These are phyloP conservation scores for Pterois miles DNA, from an alignment of 2,797 vertebrate genomes.

Conservation along the genomic window DNA sequence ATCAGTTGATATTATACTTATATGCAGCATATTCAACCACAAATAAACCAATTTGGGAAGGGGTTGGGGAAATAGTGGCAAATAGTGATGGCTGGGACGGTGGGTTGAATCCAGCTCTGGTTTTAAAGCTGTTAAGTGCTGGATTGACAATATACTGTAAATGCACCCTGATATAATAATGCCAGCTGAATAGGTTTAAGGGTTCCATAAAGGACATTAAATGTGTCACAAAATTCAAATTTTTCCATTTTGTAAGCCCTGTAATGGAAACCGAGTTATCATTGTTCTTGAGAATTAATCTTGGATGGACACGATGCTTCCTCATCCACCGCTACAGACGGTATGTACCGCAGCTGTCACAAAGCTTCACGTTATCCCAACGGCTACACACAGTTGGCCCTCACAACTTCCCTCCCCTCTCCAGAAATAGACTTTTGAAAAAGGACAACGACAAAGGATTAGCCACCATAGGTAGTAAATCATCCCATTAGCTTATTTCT, in stretches of 20 bases:
- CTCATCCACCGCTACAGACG: slow-evolving; percentile 60
- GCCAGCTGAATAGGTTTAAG: neutral
- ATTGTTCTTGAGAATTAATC: slow-evolving; percentile 39
- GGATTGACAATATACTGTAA: slow-evolving; percentile 6
- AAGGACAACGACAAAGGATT: slow-evolving; percentile 90
- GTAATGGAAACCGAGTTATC: slow-evolving; percentile 41
- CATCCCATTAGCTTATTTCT: slow-evolving; percentile 87
- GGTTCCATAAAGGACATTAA: slow-evolving; percentile 5
- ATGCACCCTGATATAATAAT: slow-evolving; percentile 9
- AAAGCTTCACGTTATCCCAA: slow-evolving; percentile 73
- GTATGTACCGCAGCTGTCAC: slow-evolving; percentile 80
- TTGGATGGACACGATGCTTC: slow-evolving; percentile 81
- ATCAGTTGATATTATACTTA: neutral
- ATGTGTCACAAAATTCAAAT: slow-evolving; percentile 7
- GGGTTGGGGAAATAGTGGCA: neutral
- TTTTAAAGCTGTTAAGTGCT: slow-evolving; percentile 13
- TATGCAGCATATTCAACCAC: neutral
- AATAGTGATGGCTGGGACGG: neutral
- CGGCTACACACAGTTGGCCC: slow-evolving; percentile 85
- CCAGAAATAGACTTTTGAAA: slow-evolving; percentile 92
- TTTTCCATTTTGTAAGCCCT: slow-evolving; percentile 16
- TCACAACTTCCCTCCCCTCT: slow-evolving; percentile 61
- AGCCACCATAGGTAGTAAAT: slow-evolving; percentile 83
- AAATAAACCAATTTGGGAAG: neutral
- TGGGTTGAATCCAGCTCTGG: neutral